Conservation (phyloP, 2,888 invertebrate species). For the Autographa gamma region DNA sequence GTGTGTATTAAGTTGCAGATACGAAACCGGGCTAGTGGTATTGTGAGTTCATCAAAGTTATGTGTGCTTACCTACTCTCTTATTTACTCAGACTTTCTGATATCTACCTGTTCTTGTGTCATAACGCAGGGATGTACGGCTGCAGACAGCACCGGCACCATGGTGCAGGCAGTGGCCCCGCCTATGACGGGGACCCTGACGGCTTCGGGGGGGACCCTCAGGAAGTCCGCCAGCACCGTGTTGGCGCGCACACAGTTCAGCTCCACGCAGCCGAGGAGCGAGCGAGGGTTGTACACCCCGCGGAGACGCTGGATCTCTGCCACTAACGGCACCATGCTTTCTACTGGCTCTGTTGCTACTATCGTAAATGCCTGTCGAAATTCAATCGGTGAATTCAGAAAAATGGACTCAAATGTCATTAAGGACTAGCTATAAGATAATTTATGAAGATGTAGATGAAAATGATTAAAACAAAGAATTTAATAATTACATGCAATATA, state of each 20-base stretch:
- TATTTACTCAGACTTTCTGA: background rate
- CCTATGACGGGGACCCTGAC: conserved; percentile 91
- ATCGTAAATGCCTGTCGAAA: conserved; percentile 76
- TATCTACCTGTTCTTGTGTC: conserved; percentile 78
- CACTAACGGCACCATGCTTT: conserved; percentile 92
- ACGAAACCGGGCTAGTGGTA: background rate
- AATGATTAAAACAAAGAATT: too few species aligned
- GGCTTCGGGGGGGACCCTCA: conserved; percentile 89
- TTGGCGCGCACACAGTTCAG: conserved; percentile 92
- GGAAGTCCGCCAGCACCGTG: conserved; percentile 91
- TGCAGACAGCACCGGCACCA: conserved; percentile 92
- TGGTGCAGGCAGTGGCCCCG: conserved; percentile 92
- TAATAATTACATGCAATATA: too few species aligned
- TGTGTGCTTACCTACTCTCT: too few species aligned
- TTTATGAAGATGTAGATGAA: too few species aligned
- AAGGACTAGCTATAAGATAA: too few species aligned
- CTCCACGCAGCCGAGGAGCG: conserved; percentile 91
- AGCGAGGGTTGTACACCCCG: conserved; percentile 75
- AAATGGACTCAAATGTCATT: background rate
- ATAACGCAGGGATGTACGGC: conserved; percentile 88
- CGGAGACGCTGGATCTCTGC: conserved; percentile 91
- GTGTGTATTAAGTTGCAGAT: too few species aligned
- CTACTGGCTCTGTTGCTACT: conserved; percentile 88
- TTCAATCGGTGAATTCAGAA: background rate
- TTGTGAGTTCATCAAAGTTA: background rate